These are phyloP conservation scores for Potamarius usumacintae DNA, from an alignment of 2,113 vertebrate species.

Conservation along the genomic window DNA sequence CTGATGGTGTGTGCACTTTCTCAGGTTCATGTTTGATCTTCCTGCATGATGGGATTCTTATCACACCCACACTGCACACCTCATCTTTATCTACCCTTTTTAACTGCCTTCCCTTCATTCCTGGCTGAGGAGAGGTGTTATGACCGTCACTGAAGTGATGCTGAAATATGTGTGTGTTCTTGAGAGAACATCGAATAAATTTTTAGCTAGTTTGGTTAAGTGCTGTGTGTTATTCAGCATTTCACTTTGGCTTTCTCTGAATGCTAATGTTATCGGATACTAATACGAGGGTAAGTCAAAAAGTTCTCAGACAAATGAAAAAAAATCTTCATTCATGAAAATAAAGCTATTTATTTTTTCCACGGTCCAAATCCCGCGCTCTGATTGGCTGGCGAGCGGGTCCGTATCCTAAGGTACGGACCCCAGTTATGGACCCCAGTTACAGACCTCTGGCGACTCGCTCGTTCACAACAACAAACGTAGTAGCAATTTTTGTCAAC, in stretches of 20 bases:
- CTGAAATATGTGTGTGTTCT: not conserved
- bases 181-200: not conserved
- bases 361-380: too few species aligned
- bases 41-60: constrained; percentile 33
- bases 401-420: too few species aligned
- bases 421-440: too few species aligned
- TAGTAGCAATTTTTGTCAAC: too few species aligned
- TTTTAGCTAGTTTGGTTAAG: not conserved
- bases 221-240: not conserved
- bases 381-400: too few species aligned
- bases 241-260: not conserved
- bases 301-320: too few species aligned
- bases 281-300: too few species aligned
- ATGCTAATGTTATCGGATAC: not conserved
- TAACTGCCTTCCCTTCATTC: constrained; percentile 28
- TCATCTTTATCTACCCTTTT: constrained; percentile 39
- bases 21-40: constrained; percentile 44
- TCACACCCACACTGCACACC: constrained; percentile 26
- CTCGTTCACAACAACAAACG: too few species aligned
- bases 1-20: constrained; percentile 44
- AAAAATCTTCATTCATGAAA: too few species aligned
- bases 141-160: not conserved
- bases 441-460: too few species aligned
- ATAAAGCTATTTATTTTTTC: too few species aligned
- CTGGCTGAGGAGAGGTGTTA: not conserved